Evolutionary conservation across 2,797 vertebrate genomes (phyloP).

Genomic region (Mormyrops boulengeri): DNA sequence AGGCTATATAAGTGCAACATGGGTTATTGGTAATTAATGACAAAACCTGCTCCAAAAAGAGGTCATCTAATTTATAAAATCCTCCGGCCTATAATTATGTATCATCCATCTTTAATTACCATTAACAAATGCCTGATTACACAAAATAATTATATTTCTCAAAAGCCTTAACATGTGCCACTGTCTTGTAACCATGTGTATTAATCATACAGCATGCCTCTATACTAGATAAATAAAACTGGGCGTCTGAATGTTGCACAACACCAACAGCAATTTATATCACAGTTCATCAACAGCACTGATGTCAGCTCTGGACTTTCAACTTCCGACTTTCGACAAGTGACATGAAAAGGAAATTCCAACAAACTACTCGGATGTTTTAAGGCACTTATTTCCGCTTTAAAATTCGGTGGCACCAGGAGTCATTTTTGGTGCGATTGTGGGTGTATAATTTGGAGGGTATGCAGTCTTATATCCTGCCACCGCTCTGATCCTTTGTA

Average conservation of each 20-base stretch:
- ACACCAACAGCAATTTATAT: neutral
- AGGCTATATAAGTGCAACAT: neutral
- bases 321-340: neutral
- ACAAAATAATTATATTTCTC: slow-evolving; percentile 1
- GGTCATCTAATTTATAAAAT: slow-evolving; percentile 4
- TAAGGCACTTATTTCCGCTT: neutral
- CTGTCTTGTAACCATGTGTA: neutral
- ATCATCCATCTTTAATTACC: neutral
- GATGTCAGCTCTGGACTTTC: neutral
- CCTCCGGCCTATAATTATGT: neutral
- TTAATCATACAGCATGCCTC: neutral
- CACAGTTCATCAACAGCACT: neutral
- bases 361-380: neutral
- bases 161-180: neutral
- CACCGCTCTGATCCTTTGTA: slow-evolving; percentile 5
- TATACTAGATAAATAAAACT: neutral
- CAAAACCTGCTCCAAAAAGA: neutral
- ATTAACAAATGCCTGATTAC: neutral
- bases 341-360: neutral
- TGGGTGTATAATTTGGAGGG: neutral
- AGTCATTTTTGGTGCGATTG: neutral
- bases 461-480: neutral
- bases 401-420: neutral
- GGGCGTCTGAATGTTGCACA: neutral
- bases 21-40: neutral